A percentile compares a stretch with the other conserved stretches of the same genome.
Evolutionary conservation across 2,113 vertebrate genomes (phyloP).

Genomic region (Neolamprologus fasciatus): DNA sequence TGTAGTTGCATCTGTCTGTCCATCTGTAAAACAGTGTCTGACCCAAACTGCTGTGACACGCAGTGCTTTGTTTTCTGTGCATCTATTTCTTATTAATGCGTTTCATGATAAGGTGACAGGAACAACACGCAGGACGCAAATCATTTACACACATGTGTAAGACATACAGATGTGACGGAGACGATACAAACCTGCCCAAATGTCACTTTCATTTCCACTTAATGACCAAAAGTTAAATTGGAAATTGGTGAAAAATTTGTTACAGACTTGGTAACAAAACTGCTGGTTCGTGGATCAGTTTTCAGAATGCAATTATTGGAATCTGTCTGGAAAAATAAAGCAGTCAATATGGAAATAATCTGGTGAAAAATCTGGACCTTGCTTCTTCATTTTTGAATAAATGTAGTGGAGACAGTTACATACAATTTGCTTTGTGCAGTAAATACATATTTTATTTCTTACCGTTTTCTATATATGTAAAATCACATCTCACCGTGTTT

Average conservation of each 20-base stretch:
- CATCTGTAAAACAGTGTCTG: too few relatives aligned
- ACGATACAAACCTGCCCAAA: not conserved
- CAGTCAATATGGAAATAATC: not conserved
- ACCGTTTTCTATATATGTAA: not conserved
- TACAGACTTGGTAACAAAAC: not conserved
- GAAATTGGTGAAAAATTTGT: not conserved
- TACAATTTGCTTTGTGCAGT: accelerated
- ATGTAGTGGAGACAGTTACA: not conserved
- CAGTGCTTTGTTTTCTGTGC: not conserved
- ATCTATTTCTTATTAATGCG: not conserved
- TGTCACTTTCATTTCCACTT: not conserved
- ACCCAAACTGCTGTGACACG: not conserved
- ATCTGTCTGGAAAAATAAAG: not conserved
- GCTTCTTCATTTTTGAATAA: not conserved
- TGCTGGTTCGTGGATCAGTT: not conserved
- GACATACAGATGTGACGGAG: not conserved
- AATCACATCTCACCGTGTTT: not conserved
- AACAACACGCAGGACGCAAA: not conserved
- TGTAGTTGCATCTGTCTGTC: not conserved
- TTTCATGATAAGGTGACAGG: not conserved
- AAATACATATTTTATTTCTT: not conserved
- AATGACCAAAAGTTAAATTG: not conserved
- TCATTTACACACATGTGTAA: not conserved
- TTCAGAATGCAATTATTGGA: not conserved
- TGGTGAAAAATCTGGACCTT: not conserved